Evolutionary conservation across 2,888 invertebrate genomes (phyloP), one percentile per base, ranked within the genome.

Genomic region (Pantelozetes paolii): DNA sequence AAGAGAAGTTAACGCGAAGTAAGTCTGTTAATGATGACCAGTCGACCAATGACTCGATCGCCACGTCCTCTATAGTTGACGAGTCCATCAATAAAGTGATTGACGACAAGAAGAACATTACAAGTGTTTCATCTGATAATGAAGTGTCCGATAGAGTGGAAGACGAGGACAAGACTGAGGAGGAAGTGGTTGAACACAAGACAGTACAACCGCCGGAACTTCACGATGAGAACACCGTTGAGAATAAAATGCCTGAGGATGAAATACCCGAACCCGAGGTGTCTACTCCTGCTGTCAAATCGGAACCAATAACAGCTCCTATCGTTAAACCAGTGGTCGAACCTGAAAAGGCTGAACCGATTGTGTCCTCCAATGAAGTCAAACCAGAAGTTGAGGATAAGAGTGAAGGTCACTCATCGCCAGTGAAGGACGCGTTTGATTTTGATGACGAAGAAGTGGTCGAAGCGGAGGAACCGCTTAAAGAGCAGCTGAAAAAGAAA

Each of bases 401-500:
- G 11, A 26, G 18, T 15, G 57, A 57, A 28, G 3, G 11, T 11
- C 26, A 11, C 9, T 23, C 57, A 3, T 28, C 62, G 6, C 40
- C 36, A 30, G 36, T 64, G 5, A 67, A 40, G 42, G 72, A 72
- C 32, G 72, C 62, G 1, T 72, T 62, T 40, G 72, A 72, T 18
- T 72, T 72, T 36, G 72, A 62, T 26, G 72, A 72, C 45, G 72
- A 72, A n/a, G 72, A 72, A 40, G 57, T 64, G 13, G n/a, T 36
- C 20, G 32, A 30, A 54, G 71, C 42, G 11, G 71, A 71, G 20
- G 71, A 71, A n/a, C 50, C 48, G 28, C 50, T 50, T 11, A 54
- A 71, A 42, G 71, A 71, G 23, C 28, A 71, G 28, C 48, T 48
- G 42, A 71, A 71, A 11, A 71, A 50, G 30, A 71, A 54, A 13